Base-by-base conservation (phyloP, 1,140 invertebrate genomes). In the Aricia agestis region DNA sequence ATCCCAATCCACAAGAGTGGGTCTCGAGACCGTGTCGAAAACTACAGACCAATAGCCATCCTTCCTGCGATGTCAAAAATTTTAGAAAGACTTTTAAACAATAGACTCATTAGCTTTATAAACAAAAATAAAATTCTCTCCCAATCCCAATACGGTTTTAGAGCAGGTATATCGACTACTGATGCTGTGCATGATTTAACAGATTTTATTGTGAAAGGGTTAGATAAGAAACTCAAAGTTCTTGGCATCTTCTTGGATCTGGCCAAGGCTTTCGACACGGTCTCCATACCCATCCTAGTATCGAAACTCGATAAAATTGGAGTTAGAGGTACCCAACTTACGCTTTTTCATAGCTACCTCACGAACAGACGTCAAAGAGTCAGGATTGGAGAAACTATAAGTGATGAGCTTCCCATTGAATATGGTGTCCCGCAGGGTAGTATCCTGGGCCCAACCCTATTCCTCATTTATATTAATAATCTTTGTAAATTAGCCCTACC, bases 401-500 rank as follows among this genome's bases (percentile, higher is more conserved):
- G 75, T 69, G 67, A 72, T 1, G 67, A 68, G 36, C 9, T 31
- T 25, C 1, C 7, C 19, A 18, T 74, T 2, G 36, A 58, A n/a
- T 72, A 67, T 31, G 72, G 72, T 59, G 68, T 72, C 13, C 75
- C 71, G 3, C 73, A 77, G 41, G 73, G 75, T 9, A 74, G 72
- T 58, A 52, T 77, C 15, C 41, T 76, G 2, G 75, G 75, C 17
- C 72, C 75, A 7, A 72, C 67, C 0, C 25, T 73, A 36, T 76
- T 73, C 41, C 52, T 71, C 9, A 66, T 69, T 42, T 73, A 63
- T 66, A 68, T 71, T n/a, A 75, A 75, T 32, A 66, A 71, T n/a
- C 67, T 76, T 3, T 73, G 67, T 31, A 66, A 41, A 9, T 18
- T 70, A 19, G 10, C 68, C 11, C 19, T 68, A 10, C 66, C 67